These are phyloP conservation scores for Lutra lutra DNA, from an alignment of 2,797 vertebrate genomes.

Conservation along the genomic window DNA sequence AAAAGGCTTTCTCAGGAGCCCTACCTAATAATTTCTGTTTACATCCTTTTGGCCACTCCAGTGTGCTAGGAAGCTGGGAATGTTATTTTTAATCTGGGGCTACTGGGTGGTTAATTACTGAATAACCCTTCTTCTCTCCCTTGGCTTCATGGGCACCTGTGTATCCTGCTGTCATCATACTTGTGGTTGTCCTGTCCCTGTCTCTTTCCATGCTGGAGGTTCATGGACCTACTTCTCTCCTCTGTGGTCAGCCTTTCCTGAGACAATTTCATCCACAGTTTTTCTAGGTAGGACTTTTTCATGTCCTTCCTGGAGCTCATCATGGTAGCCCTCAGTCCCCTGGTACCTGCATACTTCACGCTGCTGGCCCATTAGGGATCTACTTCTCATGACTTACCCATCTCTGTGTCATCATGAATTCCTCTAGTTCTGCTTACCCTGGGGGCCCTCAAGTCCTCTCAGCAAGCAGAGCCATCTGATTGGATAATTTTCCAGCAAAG, in stretches of 20 bases:
- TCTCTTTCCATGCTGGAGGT: background rate
- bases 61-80: background rate
- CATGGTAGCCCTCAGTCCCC: no score
- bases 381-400: background rate
- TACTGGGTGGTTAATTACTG: background rate
- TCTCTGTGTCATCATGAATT: background rate
- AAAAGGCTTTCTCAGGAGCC: background rate
- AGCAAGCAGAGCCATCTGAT: background rate
- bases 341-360: background rate
- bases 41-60: no score
- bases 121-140: background rate
- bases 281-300: background rate
- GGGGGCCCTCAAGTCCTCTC: background rate
- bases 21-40: no score
- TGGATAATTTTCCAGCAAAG: background rate
- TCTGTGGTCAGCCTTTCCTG: background rate
- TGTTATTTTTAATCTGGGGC: background rate
- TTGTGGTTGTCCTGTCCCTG: no score
- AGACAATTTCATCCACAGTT: background rate
- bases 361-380: background rate
- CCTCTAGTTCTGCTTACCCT: background rate
- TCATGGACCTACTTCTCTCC: background rate
- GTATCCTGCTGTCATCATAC: background rate
- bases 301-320: background rate
- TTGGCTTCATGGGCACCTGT: background rate